phyloP scores from a whole-genome alignment of 2,888 invertebrate species.

The Amblyteles armatorius region DNA sequence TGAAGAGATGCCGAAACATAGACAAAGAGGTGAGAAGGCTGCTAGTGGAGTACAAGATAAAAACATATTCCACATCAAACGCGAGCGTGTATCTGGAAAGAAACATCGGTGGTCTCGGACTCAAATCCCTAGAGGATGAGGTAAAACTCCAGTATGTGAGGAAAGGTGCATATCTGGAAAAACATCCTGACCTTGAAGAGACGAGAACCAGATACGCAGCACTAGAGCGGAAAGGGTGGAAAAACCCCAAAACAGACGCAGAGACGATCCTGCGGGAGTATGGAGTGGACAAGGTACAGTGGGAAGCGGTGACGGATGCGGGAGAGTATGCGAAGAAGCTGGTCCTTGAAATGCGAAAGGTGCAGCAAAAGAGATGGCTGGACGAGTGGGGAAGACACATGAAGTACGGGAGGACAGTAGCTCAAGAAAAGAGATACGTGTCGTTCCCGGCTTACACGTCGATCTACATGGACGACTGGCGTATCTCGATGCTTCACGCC shows the following conservation, averaged over 20 bases:
- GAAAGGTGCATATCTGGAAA: no score
- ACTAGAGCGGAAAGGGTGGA: constrained; percentile 36
- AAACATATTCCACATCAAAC: constrained; percentile 37
- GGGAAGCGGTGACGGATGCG: background rate
- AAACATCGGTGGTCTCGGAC: constrained; percentile 17
- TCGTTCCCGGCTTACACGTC: no score
- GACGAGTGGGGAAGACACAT: no score
- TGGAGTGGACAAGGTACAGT: background rate
- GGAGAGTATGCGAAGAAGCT: background rate
- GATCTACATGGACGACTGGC: no score
- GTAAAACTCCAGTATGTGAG: no score
- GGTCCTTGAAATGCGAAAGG: no score
- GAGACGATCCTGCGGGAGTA: constrained; percentile 5
- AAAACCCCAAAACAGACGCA: constrained; percentile 42
- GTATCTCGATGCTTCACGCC: no score
- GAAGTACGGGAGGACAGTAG: no score
- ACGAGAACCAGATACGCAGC: background rate
- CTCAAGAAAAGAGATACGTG: no score
- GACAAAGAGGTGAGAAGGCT: constrained; percentile 28
- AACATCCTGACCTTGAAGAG: no score
- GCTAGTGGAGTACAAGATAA: background rate
- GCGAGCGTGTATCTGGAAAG: constrained; percentile 32
- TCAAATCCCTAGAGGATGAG: background rate
- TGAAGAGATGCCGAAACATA: background rate
- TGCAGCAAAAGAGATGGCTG: no score